Evolutionary conservation across 1,140 invertebrate species (phyloP), one percentile per base, ranked within the genome.

Genomic region (Diachasma alloeum): DNA sequence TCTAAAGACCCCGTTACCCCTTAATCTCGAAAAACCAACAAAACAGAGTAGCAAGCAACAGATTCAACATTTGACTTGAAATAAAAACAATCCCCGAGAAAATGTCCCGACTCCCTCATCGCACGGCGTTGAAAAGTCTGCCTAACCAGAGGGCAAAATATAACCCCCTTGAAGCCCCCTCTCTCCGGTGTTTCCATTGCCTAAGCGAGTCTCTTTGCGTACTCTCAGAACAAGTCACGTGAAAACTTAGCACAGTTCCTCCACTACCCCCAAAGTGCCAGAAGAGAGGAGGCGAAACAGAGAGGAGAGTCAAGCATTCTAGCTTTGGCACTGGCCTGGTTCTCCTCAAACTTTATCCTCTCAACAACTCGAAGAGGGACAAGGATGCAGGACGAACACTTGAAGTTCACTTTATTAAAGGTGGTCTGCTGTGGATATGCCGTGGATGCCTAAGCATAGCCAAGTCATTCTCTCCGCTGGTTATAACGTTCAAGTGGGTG

Each of bases 381-480:
- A 10, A 66, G 31, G 36, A 26, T 0, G n/a, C 6, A 68, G 66
- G 66, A 68, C 66, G 31, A 68, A 85, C 80, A 84, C 84, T 86
- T 86, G 84, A 86, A 87, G 82, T 86, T 85, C 83, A 83, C 83
- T 86, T 86, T 86, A 87, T 86, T 87, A 87, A 87, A 87, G 85
- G n/a, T 68, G 66, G 66, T 68, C 36, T 68, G 36, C 36, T 13
- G 31, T 39, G 66, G 4, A 68, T 68, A 68, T 68, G 36, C 66
- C n/a, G 15, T 37, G n/a, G 36, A 68, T 31, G 59, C 59, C 48
- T 63, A 24, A 24, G 59, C 59, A 63, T 17, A 68, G 66, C 31
- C 66, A 39, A 68, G 66, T 19, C 15, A 68, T 68, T 37, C 36
- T 68, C 26, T 39, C 15, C 26, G 6, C 26, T 31, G 31, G 59